Conservation (phyloP, 2,888 invertebrate species). For the Strigamia maritima region DNA sequence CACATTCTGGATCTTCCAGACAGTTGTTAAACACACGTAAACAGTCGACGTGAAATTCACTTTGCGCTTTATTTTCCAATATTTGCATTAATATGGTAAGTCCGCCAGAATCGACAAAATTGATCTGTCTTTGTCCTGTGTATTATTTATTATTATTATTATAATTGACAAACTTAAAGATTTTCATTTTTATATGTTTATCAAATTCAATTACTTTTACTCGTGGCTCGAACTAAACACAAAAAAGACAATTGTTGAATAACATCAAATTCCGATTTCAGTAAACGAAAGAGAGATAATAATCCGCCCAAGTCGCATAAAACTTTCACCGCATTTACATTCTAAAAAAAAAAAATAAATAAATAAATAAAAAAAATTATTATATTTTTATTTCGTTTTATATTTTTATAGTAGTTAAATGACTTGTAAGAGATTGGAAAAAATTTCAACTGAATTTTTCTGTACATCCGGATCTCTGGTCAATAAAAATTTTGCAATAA, state of each 20-base stretch:
- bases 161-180: no score
- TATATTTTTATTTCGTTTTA: neutral
- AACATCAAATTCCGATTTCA: conserved; percentile 2
- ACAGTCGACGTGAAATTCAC: neutral
- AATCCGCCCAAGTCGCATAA: neutral
- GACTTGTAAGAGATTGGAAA: neutral
- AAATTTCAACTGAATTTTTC: conserved; percentile 4
- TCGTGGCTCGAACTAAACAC: neutral
- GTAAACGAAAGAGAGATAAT: neutral
- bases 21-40: neutral
- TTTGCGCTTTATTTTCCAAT: neutral
- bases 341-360: neutral
- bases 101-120: neutral
- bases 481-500: neutral
- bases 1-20: conserved; percentile 22
- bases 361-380: no score
- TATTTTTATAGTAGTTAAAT: neutral
- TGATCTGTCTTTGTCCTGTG: neutral
- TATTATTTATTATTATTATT: no score
- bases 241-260: neutral
- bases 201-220: neutral
- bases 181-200: no score
- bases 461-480: conserved; percentile 9
- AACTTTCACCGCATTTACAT: neutral
- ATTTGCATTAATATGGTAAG: neutral